These are phyloP conservation scores for Drosophila hamatofila DNA, from an alignment of 2,888 invertebrate species.

Conservation along the genomic window DNA sequence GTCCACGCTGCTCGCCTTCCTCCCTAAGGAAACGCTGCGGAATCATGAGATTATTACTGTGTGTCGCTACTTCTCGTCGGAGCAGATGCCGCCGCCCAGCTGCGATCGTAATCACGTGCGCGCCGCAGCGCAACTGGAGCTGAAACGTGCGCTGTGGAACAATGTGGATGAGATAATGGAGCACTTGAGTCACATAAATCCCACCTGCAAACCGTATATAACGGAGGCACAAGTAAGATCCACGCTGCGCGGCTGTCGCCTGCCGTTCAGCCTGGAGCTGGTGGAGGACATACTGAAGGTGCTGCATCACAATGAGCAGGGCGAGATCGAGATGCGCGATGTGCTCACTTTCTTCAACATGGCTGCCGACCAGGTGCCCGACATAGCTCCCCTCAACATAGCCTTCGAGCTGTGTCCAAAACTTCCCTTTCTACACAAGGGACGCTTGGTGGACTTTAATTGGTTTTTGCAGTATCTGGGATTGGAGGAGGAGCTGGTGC, in stretches of 20 bases:
- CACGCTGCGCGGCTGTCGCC: constrained; percentile 88
- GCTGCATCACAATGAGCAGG: constrained; percentile 88
- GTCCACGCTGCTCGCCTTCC: constrained; percentile 87
- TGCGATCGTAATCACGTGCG: constrained; percentile 86
- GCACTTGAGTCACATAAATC: constrained; percentile 87
- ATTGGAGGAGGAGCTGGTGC: constrained; percentile 79
- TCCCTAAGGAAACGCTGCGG: constrained; percentile 86
- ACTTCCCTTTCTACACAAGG: constrained; percentile 83
- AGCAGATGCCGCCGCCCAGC: constrained; percentile 85
- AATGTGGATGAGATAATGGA: constrained; percentile 88
- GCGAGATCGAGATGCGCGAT: constrained; percentile 89
- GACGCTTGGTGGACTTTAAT: constrained; percentile 83
- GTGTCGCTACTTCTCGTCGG: constrained; percentile 90
- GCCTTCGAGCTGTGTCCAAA: constrained; percentile 85
- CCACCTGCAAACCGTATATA: constrained; percentile 87
- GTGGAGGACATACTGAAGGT: constrained; percentile 88
- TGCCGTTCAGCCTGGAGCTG: constrained; percentile 89
- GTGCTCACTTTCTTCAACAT: constrained; percentile 90
- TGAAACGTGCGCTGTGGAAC: constrained; percentile 91
- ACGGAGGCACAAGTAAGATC: constrained; percentile 87
- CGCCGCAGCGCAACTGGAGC: constrained; percentile 89
- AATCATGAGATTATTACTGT: constrained; percentile 93
- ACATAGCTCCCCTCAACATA: constrained; percentile 83
- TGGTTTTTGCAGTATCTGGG: constrained; percentile 82
- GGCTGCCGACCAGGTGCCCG: constrained; percentile 84